Evolutionary conservation across 2,888 invertebrate genomes (phyloP).

Genomic region (Patella pellucida): DNA sequence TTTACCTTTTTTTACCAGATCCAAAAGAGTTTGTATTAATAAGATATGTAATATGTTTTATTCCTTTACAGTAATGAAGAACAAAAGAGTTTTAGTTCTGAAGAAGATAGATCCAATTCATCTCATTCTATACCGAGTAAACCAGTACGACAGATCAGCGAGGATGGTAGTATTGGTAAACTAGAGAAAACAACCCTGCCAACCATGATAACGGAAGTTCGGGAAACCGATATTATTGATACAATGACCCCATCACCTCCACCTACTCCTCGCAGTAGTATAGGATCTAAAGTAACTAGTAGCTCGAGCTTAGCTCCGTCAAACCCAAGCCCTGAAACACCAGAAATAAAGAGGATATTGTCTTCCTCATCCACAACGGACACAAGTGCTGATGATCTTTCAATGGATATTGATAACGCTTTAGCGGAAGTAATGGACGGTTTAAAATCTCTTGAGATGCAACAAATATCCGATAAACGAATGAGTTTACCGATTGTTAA

Average conservation of each 20-base stretch:
- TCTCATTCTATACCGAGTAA: constrained; percentile 58
- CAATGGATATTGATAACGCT: constrained; percentile 68
- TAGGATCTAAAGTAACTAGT: constrained; percentile 13
- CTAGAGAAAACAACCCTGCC: constrained; percentile 55
- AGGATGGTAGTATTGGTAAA: constrained; percentile 36
- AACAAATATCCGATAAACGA: constrained; percentile 61
- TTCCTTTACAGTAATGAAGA: constrained; percentile 40
- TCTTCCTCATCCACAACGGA: constrained; percentile 33
- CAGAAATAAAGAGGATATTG: constrained; percentile 32
- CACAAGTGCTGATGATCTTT: constrained; percentile 51
- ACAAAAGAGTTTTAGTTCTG: constrained; percentile 47
- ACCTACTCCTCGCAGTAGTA: constrained; percentile 24
- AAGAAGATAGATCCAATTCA: constrained; percentile 58
- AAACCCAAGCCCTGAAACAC: constrained; percentile 3
- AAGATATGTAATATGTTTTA: too few species aligned
- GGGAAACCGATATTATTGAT: constrained; percentile 51
- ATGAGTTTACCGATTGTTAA: constrained; percentile 61
- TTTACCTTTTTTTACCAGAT: too few species aligned
- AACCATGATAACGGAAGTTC: constrained; percentile 47
- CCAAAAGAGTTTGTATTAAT: too few species aligned
- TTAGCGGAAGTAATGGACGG: constrained; percentile 71
- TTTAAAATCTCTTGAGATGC: constrained; percentile 66
- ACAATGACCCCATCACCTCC: constrained; percentile 32
- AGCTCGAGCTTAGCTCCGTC: constrained; percentile 17
- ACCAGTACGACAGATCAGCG: constrained; percentile 38